Conservation (phyloP, 2,888 invertebrate genomes). For the Byasa hedistus region DNA sequence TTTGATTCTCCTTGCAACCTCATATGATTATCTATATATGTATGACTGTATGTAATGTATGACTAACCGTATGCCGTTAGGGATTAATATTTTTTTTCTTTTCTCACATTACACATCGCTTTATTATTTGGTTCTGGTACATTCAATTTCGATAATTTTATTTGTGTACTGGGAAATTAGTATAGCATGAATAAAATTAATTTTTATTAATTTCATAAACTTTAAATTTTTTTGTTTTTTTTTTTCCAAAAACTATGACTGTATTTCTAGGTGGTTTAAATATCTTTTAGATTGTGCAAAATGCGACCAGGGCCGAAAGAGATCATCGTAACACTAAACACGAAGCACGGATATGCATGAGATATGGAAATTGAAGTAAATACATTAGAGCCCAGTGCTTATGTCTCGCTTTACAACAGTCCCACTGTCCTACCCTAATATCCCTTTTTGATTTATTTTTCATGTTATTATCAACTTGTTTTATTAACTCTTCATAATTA, state of each 20-base stretch:
- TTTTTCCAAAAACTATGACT: slow-evolving; percentile 51
- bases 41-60: too few relatives aligned
- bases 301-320: slow-evolving; percentile 79
- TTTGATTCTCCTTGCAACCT: too few relatives aligned
- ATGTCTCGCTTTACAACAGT: slow-evolving; percentile 36
- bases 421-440: slow-evolving; percentile 20
- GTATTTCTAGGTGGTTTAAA: slow-evolving; percentile 63
- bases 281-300: slow-evolving; percentile 52
- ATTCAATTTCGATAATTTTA: slow-evolving; percentile 51
- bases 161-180: slow-evolving; percentile 39
- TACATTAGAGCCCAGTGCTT: slow-evolving; percentile 35
- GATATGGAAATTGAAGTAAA: slow-evolving; percentile 33
- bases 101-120: slow-evolving; percentile 33
- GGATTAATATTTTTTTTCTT: too few relatives aligned
- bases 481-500: slow-evolving; percentile 3
- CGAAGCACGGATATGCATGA: slow-evolving; percentile 64
- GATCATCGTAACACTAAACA: slow-evolving; percentile 63
- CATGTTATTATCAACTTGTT: slow-evolving; percentile 11
- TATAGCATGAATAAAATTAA: slow-evolving; percentile 38
- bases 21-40: too few relatives aligned
- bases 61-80: too few relatives aligned
- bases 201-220: not conserved
- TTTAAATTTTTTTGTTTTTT: slow-evolving; percentile 33
- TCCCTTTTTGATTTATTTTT: slow-evolving; percentile 23
- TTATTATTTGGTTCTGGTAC: slow-evolving; percentile 73